Evolutionary conservation across 2,888 invertebrate species (phyloP), one percentile per base, ranked within the genome.

Genomic region (Drosophila longiperda): DNA sequence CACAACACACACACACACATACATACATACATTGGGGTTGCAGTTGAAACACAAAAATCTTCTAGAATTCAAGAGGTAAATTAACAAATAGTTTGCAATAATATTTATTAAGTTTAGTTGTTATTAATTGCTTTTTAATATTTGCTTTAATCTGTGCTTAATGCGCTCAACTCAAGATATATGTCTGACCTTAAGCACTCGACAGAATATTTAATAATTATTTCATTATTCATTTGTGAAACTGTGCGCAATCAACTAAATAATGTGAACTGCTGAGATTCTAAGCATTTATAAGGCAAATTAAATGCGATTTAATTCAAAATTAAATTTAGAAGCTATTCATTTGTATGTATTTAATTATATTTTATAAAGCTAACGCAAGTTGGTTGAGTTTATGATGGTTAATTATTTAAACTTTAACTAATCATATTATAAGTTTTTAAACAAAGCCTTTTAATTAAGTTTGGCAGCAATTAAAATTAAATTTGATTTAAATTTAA

Each of bases 41-140:
- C 72, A 75, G 52, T 69, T 66, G 45, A 61, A 75, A 65, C 53
- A 62, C 20, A 68, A 71, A 63, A 74, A 40, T 63, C 36, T 38
- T 75, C 65, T 75, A 73, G 33, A 60, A 66, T 55, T 59, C 17
- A 68, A 53, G 36, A 50, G 50, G 17, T 48, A 64, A 80, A 73
- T 70, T 11, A 80, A 80, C 67, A 77, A 29, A 40, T 55, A 60
- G 34, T 61, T 61, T 65, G 50, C 62, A 62, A 50, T 74, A 52
- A 63, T 66, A 55, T 72, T 68, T 60, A 71, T 68, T 33, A 33
- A 61, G 63, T 67, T 65, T 70, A 45, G 40, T 52, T 79, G 66
- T 74, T 73, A 73, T 84, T 75, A 69, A 79, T 84, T 79, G 85
- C 77, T 72, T 70, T 61, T 78, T 70, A 70, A 64, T 68, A 66